Base-by-base conservation (phyloP, 2,113 vertebrate species). In the Silurus meridionalis region DNA sequence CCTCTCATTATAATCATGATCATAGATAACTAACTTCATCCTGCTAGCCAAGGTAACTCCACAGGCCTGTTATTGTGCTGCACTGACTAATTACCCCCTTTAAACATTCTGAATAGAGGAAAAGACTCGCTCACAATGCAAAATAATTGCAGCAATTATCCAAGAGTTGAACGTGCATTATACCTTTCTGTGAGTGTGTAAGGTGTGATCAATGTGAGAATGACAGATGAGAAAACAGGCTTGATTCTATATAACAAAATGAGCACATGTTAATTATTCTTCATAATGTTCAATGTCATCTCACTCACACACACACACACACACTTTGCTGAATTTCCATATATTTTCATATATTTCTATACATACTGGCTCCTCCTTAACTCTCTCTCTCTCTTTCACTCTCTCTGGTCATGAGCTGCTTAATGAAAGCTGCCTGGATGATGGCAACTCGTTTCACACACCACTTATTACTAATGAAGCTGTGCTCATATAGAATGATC, bases 371-470 rank as follows among this genome's bases (percentile, higher is more conserved):
- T 64, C 23, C 61, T 64, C 61, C 23, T 64, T 64, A 23, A 64
- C 8, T 14, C 67, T 17, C 67, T 50, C 71, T 50, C 28, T 14
- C 64, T 71, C 48, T 75, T 19, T 75, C 50, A 52, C 5, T 77
- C 48, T 78, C 75, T 78, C n/a, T 78, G 0, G 13, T 75, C 71
- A 55, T 0, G 8, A 48, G 28, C 74, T 19, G 77, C 53, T 82
- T 84, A 82, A 86, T 84, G 67, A 85, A 80, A 71, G 75, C 82
- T 84, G n/a, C 83, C 72, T 55, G 85, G 72, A 75, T 85, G 82
- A 75, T 80, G 89, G 82, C 87, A 87, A 90, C 72, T 88, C 77
- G 89, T 90, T 90, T 90, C 89, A 90, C 85, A 84, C 89, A 80
- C 58, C 85, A 80, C 89, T 90, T 87, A 88, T 87, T 90, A 87